phyloP scores from a whole-genome alignment of 2,113 vertebrate species.

The Oenanthe oenanthe region DNA sequence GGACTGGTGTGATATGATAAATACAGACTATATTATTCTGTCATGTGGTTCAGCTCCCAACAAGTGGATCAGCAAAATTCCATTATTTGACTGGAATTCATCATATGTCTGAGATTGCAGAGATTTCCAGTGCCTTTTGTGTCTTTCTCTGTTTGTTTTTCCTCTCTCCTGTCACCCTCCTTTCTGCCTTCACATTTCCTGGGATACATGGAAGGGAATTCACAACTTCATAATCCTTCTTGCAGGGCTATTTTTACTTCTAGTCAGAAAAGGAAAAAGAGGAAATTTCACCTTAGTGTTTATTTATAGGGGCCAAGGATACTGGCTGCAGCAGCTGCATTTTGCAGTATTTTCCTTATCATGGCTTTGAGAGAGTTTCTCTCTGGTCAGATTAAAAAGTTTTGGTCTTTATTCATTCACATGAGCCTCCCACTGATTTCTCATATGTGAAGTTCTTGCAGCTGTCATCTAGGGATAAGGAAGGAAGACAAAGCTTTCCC shows the following conservation, averaged over 20 bases:
- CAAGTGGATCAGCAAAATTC: not conserved
- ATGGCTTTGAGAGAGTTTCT: not conserved
- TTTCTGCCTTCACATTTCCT: not conserved
- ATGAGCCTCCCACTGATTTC: not conserved
- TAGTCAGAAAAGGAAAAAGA: not conserved
- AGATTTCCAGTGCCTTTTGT: not conserved
- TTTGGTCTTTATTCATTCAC: not conserved
- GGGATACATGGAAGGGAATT: not conserved
- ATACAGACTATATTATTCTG: not conserved
- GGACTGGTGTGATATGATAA: not conserved
- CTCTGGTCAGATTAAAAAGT: not conserved
- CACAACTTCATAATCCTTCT: not conserved
- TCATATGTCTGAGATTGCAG: accelerated
- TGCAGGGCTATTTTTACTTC: not conserved
- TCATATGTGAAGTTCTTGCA: not conserved
- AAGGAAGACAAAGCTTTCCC: not conserved
- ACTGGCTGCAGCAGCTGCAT: not conserved
- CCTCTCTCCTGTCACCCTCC: accelerated
- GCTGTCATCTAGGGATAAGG: not conserved
- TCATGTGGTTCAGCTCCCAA: accelerated
- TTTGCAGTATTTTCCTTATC: not conserved
- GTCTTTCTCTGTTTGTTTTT: not conserved
- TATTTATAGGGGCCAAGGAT: not conserved
- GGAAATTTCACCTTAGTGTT: not conserved
- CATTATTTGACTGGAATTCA: not conserved